Percentiles rank a stretch among this genome's conserved stretches.
Evolutionary conservation across 2,888 invertebrate species (phyloP).

Genomic region (Ptychoptera albimana): DNA sequence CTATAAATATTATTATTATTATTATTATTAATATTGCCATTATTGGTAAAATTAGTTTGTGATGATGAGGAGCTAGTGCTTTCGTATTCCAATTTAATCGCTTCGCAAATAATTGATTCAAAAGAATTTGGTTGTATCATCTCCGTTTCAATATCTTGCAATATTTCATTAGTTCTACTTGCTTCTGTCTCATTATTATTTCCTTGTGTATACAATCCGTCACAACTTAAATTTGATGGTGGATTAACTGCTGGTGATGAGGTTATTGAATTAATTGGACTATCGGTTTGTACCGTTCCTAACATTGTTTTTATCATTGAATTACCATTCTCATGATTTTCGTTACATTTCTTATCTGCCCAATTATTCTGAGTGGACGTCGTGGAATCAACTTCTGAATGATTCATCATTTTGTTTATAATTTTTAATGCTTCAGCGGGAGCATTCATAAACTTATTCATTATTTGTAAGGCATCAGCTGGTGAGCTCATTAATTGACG

Average conservation of each 20-base stretch:
- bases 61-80: conserved; percentile 44
- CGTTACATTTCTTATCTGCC: not conserved
- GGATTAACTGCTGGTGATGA: conserved; percentile 1
- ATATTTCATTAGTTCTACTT: not conserved
- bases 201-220: too few relatives aligned
- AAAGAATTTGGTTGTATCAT: conserved; percentile 51
- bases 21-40: too few relatives aligned
- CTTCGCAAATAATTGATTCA: conserved; percentile 70
- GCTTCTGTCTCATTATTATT: not conserved
- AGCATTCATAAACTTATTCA: conserved; percentile 30
- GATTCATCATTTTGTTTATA: conserved; percentile 24
- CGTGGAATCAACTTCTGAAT: conserved; percentile 4
- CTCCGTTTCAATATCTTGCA: conserved; percentile 23
- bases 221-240: not conserved
- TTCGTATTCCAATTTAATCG: conserved; percentile 72
- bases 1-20: conserved; percentile 35
- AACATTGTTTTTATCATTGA: conserved; percentile 9
- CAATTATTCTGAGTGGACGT: conserved; percentile 3
- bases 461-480: conserved; percentile 28
- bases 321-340: conserved; percentile 1
- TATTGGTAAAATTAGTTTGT: conserved; percentile 45
- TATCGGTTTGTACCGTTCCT: conserved; percentile 4
- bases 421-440: conserved; percentile 29
- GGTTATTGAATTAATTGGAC: conserved; percentile 2
- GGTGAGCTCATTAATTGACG: conserved; percentile 30